Base-by-base conservation (phyloP, 1,140 invertebrate genomes). In the Himalopsyche phryganea region DNA sequence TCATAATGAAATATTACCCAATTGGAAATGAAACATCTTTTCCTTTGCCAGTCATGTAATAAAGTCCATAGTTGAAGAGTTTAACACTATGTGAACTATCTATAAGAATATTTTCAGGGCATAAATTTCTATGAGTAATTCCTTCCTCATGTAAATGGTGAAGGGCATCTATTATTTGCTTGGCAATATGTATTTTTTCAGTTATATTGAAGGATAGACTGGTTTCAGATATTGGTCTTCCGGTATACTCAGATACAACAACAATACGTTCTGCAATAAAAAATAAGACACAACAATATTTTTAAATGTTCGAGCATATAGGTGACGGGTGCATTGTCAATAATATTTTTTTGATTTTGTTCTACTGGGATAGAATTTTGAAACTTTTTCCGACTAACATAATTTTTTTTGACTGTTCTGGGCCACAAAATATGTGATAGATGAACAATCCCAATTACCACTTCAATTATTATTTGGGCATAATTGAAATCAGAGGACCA, bases 31-130 rank as follows among this genome's bases (percentile, higher is more conserved):
- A 84, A 6, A 98, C 92, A 72, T 89, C 84, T 65, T 82, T 83
- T 42, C 91, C 92, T 69, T 78, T 77, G 67, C 88, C 86, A 15
- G 94, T 96, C 87, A 97, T 95, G 68, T 92, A 87, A 77, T 90
- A 94, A 48, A 96, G 73, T 7, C 94, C 96, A 81, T 92, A 97
- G 74, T 96, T 94, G 65, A 91, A 92, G 20, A 98, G 68, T 70
- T 96, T 94, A 0, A 93, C 85, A 67, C 85, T 80, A 32, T 83
- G 82, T 65, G 83, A 74, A 35, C 76, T 77, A 69, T 90, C 85
- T 11, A 96, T 71, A 7, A 95, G 75, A 65, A 98, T 89, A 75
- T 94, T 94, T 59, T 91, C 86, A 51, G 88, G 85, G 60, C 84
- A 85, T 15, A 98, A 73, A 74, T 89, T 90, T 62, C 91, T 83